These are phyloP conservation scores for Tetragonula clypearis DNA, from an alignment of 1,140 invertebrate species.

Conservation along the genomic window DNA sequence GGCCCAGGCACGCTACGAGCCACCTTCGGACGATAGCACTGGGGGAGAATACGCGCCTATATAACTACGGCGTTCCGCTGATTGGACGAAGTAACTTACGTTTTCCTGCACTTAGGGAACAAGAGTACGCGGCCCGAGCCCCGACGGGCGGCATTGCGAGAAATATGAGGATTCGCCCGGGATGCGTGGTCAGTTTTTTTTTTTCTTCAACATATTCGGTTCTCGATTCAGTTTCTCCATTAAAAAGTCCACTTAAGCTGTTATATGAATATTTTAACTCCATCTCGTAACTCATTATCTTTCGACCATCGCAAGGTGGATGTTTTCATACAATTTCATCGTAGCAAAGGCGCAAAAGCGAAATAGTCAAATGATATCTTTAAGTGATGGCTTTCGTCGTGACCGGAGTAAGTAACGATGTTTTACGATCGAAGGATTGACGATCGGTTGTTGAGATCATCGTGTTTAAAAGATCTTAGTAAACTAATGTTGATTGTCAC, in stretches of 20 bases:
- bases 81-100: conserved; percentile 81
- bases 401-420: conserved; percentile 23
- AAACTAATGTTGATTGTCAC: not conserved
- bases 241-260: not conserved
- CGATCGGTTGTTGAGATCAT: not conserved
- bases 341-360: not conserved
- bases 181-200: conserved; percentile 78
- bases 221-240: not conserved
- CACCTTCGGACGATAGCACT: conserved; percentile 27
- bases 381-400: not conserved
- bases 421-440: not conserved
- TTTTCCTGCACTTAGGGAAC: conserved; percentile 78
- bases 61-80: conserved; percentile 81
- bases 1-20: conserved; percentile 18
- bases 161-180: conserved; percentile 80
- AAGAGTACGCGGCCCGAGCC: conserved; percentile 75
- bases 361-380: not conserved
- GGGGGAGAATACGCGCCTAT: conserved; percentile 80
- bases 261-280: not conserved
- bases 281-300: too few species aligned
- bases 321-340: not conserved
- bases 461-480: not conserved
- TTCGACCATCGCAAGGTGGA: not conserved
- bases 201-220: not conserved
- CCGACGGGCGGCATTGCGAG: conserved; percentile 75